Evolutionary conservation across 2,888 invertebrate species (phyloP).

Genomic region (Endotricha flammealis): DNA sequence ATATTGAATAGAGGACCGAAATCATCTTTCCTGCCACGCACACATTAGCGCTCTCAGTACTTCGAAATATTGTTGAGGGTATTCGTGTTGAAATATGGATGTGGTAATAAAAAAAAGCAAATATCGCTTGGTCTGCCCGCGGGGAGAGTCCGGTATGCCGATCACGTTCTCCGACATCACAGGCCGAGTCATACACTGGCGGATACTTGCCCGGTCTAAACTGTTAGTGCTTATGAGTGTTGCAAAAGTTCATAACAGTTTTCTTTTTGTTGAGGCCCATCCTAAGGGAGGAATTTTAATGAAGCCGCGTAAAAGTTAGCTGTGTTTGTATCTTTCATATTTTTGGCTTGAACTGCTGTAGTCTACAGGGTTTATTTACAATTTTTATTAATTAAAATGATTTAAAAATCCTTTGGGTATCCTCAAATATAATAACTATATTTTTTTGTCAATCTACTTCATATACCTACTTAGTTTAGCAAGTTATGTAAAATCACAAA

Average conservation of each 20-base stretch:
- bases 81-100: conserved; percentile 71
- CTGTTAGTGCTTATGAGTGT: conserved; percentile 40
- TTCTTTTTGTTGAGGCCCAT: conserved; percentile 31
- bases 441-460: too few species aligned
- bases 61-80: conserved; percentile 64
- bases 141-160: conserved; percentile 44
- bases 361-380: not conserved
- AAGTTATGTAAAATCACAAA: too few species aligned
- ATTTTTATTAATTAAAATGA: not conserved
- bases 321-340: conserved; percentile 2
- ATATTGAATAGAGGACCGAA: conserved; percentile 43
- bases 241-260: conserved; percentile 35
- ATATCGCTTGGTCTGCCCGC: conserved; percentile 52
- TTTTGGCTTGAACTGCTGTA: not conserved
- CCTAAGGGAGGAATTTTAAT: conserved; percentile 25
- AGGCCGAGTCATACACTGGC: conserved; percentile 38
- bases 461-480: too few species aligned
- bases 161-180: conserved; percentile 53
- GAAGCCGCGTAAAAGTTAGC: conserved; percentile 6
- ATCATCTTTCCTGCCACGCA: conserved; percentile 65
- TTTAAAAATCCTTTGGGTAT: too few species aligned
- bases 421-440: too few species aligned
- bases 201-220: conserved; percentile 37
- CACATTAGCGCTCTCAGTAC: conserved; percentile 62
- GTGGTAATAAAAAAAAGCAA: conserved; percentile 68